Conservation (phyloP, 2,888 invertebrate genomes). For the Drosophila sordidula region DNA sequence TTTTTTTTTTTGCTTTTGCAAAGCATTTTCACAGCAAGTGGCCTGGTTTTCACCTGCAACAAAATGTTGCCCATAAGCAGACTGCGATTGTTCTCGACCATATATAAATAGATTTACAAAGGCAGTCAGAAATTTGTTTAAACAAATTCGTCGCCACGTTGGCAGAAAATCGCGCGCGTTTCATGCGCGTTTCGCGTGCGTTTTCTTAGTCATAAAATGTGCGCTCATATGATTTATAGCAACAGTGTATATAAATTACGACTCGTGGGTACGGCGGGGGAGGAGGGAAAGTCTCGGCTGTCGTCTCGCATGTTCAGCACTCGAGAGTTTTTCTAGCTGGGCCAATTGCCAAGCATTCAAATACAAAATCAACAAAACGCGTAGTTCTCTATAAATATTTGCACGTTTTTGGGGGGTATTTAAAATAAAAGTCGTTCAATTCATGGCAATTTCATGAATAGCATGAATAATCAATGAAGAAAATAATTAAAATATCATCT, state of each 20-base stretch:
- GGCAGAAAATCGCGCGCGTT: conserved; percentile 36
- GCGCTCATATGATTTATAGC: conserved; percentile 24
- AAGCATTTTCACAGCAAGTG: conserved; percentile 2
- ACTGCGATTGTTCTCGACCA: conserved; percentile 19
- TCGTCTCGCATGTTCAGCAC: conserved; percentile 29
- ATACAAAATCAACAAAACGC: conserved; percentile 16
- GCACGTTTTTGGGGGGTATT: conserved; percentile 36
- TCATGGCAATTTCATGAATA: conserved; percentile 11
- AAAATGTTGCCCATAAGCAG: conserved; percentile 6
- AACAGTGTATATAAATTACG: too few species aligned
- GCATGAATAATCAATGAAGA: conserved; percentile 1
- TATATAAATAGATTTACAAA: not conserved
- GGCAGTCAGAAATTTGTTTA: not conserved
- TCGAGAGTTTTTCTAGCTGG: conserved; percentile 11
- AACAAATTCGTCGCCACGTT: conserved; percentile 34
- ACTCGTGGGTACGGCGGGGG: conserved; percentile 1
- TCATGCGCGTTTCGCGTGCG: conserved; percentile 33
- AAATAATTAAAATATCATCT: not conserved
- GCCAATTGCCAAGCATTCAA: conserved; percentile 30
- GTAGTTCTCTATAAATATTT: conserved; percentile 34
- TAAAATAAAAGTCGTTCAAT: not conserved
- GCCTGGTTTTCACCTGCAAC: conserved; percentile 13
- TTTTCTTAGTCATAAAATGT: conserved; percentile 44
- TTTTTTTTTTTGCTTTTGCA: not conserved
- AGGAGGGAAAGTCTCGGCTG: not conserved